These are phyloP conservation scores for Apostichopus leukothele DNA, from an alignment of 53 echinoderm and acorn worm species.

Conservation along the genomic window DNA sequence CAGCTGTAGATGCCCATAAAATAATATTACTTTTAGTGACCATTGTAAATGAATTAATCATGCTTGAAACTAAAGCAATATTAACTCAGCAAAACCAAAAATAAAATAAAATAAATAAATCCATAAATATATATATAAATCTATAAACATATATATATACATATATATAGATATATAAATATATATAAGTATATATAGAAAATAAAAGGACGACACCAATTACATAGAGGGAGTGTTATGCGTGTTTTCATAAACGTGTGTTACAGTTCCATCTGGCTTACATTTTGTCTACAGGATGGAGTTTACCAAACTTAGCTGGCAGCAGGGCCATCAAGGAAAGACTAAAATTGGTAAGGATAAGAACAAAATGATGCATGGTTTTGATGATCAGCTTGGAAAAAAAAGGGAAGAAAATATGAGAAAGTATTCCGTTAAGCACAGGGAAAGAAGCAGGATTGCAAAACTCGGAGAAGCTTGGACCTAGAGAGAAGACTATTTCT, in stretches of 20 bases:
- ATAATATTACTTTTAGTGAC: no score
- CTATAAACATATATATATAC: no score
- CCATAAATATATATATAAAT: no score
- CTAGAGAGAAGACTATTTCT: not conserved
- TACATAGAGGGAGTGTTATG: not conserved
- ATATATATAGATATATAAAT: no score
- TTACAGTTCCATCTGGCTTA: conserved; percentile 12
- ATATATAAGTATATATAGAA: not conserved
- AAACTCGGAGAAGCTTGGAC: not conserved
- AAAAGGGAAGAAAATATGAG: not conserved
- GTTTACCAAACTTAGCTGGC: conserved; percentile 45
- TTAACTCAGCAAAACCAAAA: no score
- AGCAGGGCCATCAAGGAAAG: conserved; percentile 46
- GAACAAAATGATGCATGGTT: not conserved
- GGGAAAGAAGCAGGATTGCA: not conserved
- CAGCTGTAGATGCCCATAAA: no score
- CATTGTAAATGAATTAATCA: no score
- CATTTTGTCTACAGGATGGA: conserved; percentile 46
- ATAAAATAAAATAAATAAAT: no score
- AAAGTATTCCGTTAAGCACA: not conserved
- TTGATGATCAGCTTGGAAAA: not conserved
- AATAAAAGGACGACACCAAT: not conserved
- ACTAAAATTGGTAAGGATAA: conserved; percentile 18
- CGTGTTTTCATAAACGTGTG: not conserved
- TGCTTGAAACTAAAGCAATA: no score